Evolutionary conservation across 2,113 vertebrate genomes (phyloP).

Genomic region (Rynchops niger): DNA sequence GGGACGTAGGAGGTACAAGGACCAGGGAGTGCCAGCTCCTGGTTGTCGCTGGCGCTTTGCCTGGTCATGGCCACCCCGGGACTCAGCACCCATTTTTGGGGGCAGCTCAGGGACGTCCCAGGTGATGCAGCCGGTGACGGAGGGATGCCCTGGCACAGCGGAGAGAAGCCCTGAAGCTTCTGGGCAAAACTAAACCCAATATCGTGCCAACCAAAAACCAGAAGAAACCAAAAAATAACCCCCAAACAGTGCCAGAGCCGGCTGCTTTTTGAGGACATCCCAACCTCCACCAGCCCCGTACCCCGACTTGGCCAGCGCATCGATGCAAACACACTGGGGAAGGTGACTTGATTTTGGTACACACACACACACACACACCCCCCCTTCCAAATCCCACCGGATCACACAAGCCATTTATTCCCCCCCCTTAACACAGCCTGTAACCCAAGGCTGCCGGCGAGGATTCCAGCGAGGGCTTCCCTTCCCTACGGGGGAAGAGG

Average conservation of each 20-base stretch:
- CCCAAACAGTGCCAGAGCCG: fast-evolving
- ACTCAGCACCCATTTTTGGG: background rate
- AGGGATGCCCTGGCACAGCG: too few species aligned
- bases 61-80: background rate
- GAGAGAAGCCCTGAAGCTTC: background rate
- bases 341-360: fast-evolving
- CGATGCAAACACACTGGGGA: fast-evolving
- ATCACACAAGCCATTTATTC: background rate
- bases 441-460: background rate
- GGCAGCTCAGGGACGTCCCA: background rate
- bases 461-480: background rate
- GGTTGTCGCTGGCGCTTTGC: background rate
- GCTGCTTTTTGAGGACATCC: background rate
- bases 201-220: too few species aligned
- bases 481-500: background rate
- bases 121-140: fast-evolving
- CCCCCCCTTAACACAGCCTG: fast-evolving
- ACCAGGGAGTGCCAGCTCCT: background rate
- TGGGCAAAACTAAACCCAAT: background rate
- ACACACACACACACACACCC: too few species aligned
- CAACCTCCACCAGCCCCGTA: background rate
- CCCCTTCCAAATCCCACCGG: background rate
- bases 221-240: background rate
- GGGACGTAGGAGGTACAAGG: background rate
- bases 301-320: background rate